phyloP scores from a whole-genome alignment of 2,888 invertebrate species.

The Cosmorhoe ocellata region DNA sequence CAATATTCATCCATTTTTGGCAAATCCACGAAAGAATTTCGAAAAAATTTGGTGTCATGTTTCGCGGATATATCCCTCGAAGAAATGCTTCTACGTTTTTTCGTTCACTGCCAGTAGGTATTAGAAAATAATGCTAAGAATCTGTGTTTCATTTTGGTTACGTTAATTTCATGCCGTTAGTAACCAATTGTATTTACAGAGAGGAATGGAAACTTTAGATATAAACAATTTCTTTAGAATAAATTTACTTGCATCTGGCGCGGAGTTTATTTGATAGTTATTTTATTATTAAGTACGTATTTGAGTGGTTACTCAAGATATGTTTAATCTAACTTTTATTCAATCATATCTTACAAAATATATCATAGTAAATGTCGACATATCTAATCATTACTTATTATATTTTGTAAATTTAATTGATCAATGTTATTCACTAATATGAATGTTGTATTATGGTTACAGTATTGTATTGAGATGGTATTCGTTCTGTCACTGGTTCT shows the following conservation, averaged over 20 bases:
- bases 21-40: no score
- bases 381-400: conserved; percentile 75
- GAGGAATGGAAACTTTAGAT: no score
- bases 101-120: no score
- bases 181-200: no score
- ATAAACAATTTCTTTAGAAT: no score
- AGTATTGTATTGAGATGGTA: conserved; percentile 53
- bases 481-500: conserved; percentile 10
- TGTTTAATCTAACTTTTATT: conserved; percentile 35
- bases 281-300: conserved; percentile 17
- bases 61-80: no score
- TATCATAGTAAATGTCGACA: conserved; percentile 76
- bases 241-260: conserved; percentile 2
- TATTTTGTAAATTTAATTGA: conserved; percentile 72
- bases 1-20: no score
- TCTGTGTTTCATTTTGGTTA: no score
- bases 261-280: conserved; percentile 26
- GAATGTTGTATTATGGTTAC: conserved; percentile 78
- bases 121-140: no score
- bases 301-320: conserved; percentile 10
- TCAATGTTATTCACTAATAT: conserved; percentile 70
- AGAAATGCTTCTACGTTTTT: no score
- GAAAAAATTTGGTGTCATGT: no score
- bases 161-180: no score
- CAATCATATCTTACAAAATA: conserved; percentile 69